Conservation (phyloP, 1,140 invertebrate species). For the Zaprionus inermis region DNA sequence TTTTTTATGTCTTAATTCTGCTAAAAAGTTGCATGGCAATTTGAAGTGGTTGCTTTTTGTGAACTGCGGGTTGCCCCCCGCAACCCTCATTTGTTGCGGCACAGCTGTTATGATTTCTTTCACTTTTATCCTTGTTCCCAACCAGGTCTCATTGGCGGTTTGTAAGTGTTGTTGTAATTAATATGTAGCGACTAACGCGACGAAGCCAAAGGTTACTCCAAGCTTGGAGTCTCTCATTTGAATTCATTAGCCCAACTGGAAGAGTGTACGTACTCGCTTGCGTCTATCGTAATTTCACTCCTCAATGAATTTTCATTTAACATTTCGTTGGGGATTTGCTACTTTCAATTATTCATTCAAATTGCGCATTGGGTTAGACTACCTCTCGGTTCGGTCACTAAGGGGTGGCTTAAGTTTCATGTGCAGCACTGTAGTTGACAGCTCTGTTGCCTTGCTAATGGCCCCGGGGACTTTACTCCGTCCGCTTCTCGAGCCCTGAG, state of each 20-base stretch:
- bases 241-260: slow-evolving; percentile 62
- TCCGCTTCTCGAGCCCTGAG: slow-evolving; percentile 12
- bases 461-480: slow-evolving; percentile 56
- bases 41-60: slow-evolving; percentile 72
- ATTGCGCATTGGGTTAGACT: slow-evolving; percentile 50
- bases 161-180: slow-evolving; percentile 77
- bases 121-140: slow-evolving; percentile 37
- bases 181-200: slow-evolving; percentile 55
- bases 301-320: slow-evolving; percentile 49
- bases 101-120: slow-evolving; percentile 76
- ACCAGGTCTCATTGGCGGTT: slow-evolving; percentile 42
- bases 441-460: slow-evolving; percentile 64
- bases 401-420: slow-evolving; percentile 38
- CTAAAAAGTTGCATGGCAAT: slow-evolving; percentile 60
- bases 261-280: not conserved
- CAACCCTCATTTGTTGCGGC: slow-evolving; percentile 67
- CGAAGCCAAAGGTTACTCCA: slow-evolving; percentile 38
- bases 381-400: slow-evolving; percentile 16
- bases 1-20: slow-evolving; percentile 76
- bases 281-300: slow-evolving; percentile 42
- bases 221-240: slow-evolving; percentile 60
- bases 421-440: slow-evolving; percentile 65
- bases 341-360: slow-evolving; percentile 54
- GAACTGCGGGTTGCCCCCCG: slow-evolving; percentile 52
- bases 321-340: slow-evolving; percentile 27